Evolutionary conservation across 2,888 invertebrate species (phyloP).

Genomic region (Ellobium chinense): DNA sequence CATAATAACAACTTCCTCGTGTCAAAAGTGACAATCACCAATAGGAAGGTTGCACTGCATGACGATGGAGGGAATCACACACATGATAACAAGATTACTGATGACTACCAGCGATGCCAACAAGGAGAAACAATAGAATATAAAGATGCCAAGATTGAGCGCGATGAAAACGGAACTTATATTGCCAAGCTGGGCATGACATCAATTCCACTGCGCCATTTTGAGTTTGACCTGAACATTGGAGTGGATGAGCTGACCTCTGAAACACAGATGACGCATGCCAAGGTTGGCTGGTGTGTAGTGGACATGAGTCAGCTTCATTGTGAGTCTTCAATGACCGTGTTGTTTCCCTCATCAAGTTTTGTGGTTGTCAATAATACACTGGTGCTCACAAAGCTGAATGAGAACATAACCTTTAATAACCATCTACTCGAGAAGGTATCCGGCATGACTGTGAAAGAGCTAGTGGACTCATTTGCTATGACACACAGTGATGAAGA

Average conservation of each 20-base stretch:
- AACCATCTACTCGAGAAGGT: background rate
- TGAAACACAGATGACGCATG: background rate
- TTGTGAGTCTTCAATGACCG: background rate
- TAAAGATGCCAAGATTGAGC: background rate
- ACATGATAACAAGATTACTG: background rate
- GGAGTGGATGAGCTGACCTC: background rate
- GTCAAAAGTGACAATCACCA: background rate
- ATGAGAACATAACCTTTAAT: background rate
- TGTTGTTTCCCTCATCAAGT: background rate
- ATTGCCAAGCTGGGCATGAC: background rate
- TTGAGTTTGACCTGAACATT: background rate
- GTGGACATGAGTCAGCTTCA: background rate
- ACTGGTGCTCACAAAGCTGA: background rate
- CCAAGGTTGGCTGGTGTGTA: constrained; percentile 10
- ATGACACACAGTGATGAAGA: background rate
- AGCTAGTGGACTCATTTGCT: background rate
- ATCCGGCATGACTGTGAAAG: too few species aligned
- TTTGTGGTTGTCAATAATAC: background rate
- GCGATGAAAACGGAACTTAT: background rate
- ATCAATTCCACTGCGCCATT: background rate
- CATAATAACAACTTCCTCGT: constrained; percentile 8
- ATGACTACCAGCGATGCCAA: too few species aligned
- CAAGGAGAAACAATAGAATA: background rate
- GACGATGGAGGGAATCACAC: background rate
- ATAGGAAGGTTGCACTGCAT: background rate